Percentiles rank a stretch among this genome's conserved stretches.
These are phyloP conservation scores for Brachyistius frenatus DNA, from an alignment of 2,113 vertebrate species.

Conservation along the genomic window DNA sequence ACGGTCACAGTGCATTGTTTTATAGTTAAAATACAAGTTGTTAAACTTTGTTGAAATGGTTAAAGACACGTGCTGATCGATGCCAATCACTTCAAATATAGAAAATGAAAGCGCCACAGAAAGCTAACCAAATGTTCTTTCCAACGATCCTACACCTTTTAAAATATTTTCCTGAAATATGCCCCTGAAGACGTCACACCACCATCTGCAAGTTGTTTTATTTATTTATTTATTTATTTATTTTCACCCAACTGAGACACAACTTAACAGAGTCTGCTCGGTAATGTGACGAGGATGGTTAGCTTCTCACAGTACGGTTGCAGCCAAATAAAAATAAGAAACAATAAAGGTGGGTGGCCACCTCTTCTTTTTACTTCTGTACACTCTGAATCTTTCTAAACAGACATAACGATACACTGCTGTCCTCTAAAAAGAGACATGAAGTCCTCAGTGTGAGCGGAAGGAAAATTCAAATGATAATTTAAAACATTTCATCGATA, in stretches of 20 bases:
- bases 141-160: conserved; percentile 28
- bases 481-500: no score
- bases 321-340: conserved; percentile 58
- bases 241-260: conserved; percentile 40
- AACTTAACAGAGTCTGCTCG: conserved; percentile 29
- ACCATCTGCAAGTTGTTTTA: conserved; percentile 53
- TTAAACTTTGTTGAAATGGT: background rate
- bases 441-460: no score
- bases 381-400: conserved; percentile 18
- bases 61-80: background rate
- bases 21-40: background rate
- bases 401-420: conserved; percentile 15
- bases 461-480: no score
- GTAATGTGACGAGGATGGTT: conserved; percentile 48
- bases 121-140: background rate
- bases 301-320: conserved; percentile 29
- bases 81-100: background rate
- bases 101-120: background rate
- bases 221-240: background rate
- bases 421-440: conserved; percentile 9
- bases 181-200: conserved; percentile 35
- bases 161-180: conserved; percentile 31
- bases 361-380: conserved; percentile 33
- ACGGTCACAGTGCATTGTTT: background rate
- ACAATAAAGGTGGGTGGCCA: conserved; percentile 64